Evolutionary conservation across 2,888 invertebrate species (phyloP).

Genomic region (Netelia inedita): DNA sequence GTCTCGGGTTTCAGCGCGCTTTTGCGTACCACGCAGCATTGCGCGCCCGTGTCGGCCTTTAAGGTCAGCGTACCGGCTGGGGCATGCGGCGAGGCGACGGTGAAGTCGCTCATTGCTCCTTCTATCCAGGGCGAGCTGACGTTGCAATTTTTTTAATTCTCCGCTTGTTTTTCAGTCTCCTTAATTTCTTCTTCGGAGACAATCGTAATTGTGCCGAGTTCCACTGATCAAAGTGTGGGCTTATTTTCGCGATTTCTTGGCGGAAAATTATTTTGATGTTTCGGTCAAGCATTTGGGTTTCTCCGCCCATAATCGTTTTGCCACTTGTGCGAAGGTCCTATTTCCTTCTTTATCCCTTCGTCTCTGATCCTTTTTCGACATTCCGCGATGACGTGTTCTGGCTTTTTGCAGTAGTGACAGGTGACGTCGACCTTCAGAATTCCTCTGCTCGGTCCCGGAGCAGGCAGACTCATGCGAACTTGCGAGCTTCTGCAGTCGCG

Average conservation of each 20-base stretch:
- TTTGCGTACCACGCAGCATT: slow-evolving; percentile 9
- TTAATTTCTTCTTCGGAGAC: not conserved
- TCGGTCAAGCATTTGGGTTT: not conserved
- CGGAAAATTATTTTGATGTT: not conserved
- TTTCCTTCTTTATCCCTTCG: not conserved
- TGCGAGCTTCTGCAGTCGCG: not conserved
- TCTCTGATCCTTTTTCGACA: not conserved
- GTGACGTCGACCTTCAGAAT: not conserved
- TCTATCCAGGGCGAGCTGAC: not conserved
- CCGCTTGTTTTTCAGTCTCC: not conserved
- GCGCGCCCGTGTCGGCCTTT: slow-evolving; percentile 30
- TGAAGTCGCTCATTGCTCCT: not conserved
- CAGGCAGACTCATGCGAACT: not conserved
- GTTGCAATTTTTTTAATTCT: not conserved
- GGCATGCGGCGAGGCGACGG: not conserved
- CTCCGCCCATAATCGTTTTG: not conserved
- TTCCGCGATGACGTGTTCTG: not conserved
- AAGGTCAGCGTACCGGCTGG: not conserved
- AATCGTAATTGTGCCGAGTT: too few relatives aligned
- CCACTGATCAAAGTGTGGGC: too few relatives aligned
- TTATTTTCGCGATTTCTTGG: too few relatives aligned
- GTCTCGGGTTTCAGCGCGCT: not conserved
- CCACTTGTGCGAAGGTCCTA: not conserved
- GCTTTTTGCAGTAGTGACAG: slow-evolving; percentile 9
- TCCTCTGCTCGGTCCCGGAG: not conserved